These are phyloP conservation scores for Deilephila elpenor DNA, from an alignment of 2,888 invertebrate genomes.

Conservation along the genomic window DNA sequence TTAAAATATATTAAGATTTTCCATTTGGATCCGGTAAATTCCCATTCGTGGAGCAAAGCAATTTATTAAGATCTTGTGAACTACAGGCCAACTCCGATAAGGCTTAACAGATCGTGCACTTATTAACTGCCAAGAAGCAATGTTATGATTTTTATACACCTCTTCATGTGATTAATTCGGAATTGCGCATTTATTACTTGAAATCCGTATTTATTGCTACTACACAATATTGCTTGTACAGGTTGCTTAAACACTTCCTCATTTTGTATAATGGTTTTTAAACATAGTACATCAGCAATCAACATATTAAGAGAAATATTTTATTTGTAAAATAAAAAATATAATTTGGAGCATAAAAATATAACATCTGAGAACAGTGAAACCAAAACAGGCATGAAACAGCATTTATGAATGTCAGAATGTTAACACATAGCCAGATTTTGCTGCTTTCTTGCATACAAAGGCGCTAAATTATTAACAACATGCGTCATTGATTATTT, in stretches of 20 bases:
- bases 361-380: no score
- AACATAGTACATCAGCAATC: no score
- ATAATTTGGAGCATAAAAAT: no score
- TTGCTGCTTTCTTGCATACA: not conserved
- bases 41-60: conserved; percentile 1
- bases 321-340: no score
- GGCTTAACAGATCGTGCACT: not conserved
- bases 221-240: no score
- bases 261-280: no score
- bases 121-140: not conserved
- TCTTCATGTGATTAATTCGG: not conserved
- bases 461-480: not conserved
- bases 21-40: not conserved
- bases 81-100: conserved; percentile 1
- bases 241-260: no score
- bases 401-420: not conserved
- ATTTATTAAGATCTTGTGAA: conserved; percentile 3
- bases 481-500: not conserved
- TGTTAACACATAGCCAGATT: not conserved
- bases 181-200: not conserved
- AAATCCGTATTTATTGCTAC: not conserved
- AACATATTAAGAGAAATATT: no score
- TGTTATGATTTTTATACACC: not conserved
- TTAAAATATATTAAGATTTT: not conserved
- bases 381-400: not conserved